Evolutionary conservation across 2,797 vertebrate species (phyloP), one percentile per base, ranked within the genome.

Genomic region (Halcyon smyrnensis): DNA sequence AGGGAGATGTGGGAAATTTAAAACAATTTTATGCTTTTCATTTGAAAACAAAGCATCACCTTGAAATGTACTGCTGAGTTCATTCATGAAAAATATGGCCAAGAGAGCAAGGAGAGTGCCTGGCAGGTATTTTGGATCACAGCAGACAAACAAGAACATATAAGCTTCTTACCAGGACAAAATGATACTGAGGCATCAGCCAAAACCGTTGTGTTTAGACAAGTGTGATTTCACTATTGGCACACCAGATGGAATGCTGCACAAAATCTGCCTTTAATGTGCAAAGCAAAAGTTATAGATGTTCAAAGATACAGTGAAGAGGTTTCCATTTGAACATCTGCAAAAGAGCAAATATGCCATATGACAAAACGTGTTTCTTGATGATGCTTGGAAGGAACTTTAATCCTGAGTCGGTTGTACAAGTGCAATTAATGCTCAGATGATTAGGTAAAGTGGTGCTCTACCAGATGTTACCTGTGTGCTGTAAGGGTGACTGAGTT

Each of bases 21-120:
- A 95, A 94, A 95, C 83, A 84, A 91, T 88, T 91, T 91, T 79
- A 79, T 91, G 80, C 83, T 87, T 93, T 74, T 90, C 88, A 94
- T 91, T 97, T 93, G 56, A 92, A 96, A 96, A 89, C 75, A 94
- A 92, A 89, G 69, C 65, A 78, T 86, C 41, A 78, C 65, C 84
- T 89, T 89, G 84, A 92, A 89, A 84, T 67, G 19, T 75, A 21
- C 54, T 63, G 43, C 51, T 0, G 16, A 82, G 41, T 90, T 89
- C 53, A 64, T 92, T 95, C 82, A 83, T 53, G 77, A 82, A 90
- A 86, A 84, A 43, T 68, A 71, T 1, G 2, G 23, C 73, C 34
- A 75, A 57, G 56, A 77, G 59, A 85, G 69, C 14, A 27, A 46
- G 30, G 19, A 79, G 64, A 67, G 56, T 68, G 36, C 76, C 82